Percentiles rank a stretch among this genome's conserved stretches.
phyloP scores from a whole-genome alignment of 64 coral and sea anemone genomes.

The Stylophora pistillata region DNA sequence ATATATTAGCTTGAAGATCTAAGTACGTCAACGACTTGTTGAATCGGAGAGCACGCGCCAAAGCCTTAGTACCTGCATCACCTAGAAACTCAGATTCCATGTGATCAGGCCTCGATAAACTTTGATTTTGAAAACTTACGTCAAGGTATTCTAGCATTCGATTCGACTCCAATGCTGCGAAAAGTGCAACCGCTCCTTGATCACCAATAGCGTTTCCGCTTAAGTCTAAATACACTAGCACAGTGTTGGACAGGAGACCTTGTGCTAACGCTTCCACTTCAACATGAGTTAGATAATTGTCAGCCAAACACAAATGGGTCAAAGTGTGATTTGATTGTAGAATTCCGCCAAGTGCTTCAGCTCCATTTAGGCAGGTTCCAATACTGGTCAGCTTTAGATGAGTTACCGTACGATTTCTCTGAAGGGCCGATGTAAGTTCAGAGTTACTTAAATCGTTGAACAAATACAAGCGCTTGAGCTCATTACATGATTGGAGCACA shows the following conservation, averaged over 20 bases:
- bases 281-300: background rate
- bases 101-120: background rate
- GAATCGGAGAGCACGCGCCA: background rate
- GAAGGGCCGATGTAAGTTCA: background rate
- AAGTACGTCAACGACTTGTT: background rate
- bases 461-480: background rate
- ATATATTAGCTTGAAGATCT: background rate
- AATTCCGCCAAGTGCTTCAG: background rate
- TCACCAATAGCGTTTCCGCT: background rate
- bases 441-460: background rate
- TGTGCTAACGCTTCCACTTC: background rate
- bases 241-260: background rate
- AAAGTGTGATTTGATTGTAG: background rate
- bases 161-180: background rate
- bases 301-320: background rate
- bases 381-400: background rate
- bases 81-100: background rate
- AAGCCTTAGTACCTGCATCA: background rate
- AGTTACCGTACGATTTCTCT: background rate
- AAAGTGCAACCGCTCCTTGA: background rate
- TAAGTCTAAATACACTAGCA: background rate
- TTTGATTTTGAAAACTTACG: background rate
- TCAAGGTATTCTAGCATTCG: background rate
- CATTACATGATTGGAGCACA: background rate
- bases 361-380: background rate